These are phyloP conservation scores for Zaprionus africanus DNA, from an alignment of 1,140 invertebrate genomes.

Conservation along the genomic window DNA sequence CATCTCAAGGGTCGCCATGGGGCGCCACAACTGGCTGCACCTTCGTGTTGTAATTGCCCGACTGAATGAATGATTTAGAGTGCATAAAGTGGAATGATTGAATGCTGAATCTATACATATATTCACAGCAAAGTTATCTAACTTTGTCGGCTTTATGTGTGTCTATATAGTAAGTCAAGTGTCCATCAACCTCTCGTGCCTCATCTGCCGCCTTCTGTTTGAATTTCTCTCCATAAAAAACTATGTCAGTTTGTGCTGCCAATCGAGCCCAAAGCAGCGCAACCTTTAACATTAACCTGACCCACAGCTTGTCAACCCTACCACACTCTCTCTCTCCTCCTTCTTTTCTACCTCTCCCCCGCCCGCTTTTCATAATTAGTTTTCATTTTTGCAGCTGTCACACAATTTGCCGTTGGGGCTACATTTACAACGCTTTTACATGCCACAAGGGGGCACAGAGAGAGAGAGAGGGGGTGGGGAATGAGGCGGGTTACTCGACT, in stretches of 20 bases:
- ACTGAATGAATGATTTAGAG: neutral
- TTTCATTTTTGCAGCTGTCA: slow-evolving; percentile 58
- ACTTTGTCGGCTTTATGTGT: too few species aligned
- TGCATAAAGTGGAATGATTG: neutral
- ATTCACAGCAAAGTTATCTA: neutral
- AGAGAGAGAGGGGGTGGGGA: neutral
- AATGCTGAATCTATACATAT: neutral
- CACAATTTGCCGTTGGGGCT: slow-evolving; percentile 73
- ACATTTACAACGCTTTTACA: slow-evolving; percentile 70
- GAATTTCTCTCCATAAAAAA: slow-evolving; percentile 23
- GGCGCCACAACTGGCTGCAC: neutral
- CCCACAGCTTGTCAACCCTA: slow-evolving; percentile 10
- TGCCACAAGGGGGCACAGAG: slow-evolving; percentile 12
- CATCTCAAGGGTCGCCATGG: slow-evolving; percentile 10
- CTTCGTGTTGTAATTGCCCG: slow-evolving; percentile 10
- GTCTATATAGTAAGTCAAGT: too few species aligned
- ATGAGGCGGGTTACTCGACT: neutral
- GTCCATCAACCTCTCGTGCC: too few species aligned
- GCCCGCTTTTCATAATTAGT: slow-evolving; percentile 65
- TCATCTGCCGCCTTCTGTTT: neutral
- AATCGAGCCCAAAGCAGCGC: slow-evolving; percentile 24
- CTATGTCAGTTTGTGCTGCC: slow-evolving; percentile 50
- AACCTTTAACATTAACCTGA: slow-evolving; percentile 62
- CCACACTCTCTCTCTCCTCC: neutral
- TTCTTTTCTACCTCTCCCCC: neutral